Evolutionary conservation across 64 coral and sea anemone genomes (phyloP), one percentile per base, ranked within the genome.

Genomic region (Trachythela sp.): DNA sequence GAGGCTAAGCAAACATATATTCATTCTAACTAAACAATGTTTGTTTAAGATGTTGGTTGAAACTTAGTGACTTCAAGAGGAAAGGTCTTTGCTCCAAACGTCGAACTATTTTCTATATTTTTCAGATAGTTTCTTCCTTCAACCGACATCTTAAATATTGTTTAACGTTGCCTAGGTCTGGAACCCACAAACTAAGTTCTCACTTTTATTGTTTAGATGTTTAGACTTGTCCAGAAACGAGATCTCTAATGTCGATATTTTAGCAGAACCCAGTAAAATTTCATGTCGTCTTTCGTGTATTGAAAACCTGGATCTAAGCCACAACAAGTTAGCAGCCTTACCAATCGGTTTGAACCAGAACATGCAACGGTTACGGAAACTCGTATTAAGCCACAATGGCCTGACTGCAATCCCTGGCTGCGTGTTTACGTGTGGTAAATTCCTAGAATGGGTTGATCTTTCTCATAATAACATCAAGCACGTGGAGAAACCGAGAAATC

Each of bases 251-350:
- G 48, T 99, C 27, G 51, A 90, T 1, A 41, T 52, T 36, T 91
- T 99, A 36, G 89, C 89, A 33, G 31, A 89, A n/a, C 70, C 86
- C 30, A 48, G 88, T 26, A 51, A 36, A 10, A 35, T 99, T 37
- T 75, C 92, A 0, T 39, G 76, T 13, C 85, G 91, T 42, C 68
- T 99, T 24, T 27, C 58, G 48, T 93, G 94, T 13, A 85, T 99
- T 52, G 89, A 93, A 37, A 99, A 91, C n/a, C 91, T 99, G 2
- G 96, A 99, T 50, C 87, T 99, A 2, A 95, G 93, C 54, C 83
- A 89, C 18, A 99, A 99, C 51, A 80, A 89, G n/a, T 54, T 99
- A 37, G 27, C 15, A 4, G 30, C 34, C 7, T 22, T 80, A 35
- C 75, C 75, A 0, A 18, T 5, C 13, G 75, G 33, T 80, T 22